Conservation (phyloP, 2,797 vertebrate genomes). For the Manis javanica region DNA sequence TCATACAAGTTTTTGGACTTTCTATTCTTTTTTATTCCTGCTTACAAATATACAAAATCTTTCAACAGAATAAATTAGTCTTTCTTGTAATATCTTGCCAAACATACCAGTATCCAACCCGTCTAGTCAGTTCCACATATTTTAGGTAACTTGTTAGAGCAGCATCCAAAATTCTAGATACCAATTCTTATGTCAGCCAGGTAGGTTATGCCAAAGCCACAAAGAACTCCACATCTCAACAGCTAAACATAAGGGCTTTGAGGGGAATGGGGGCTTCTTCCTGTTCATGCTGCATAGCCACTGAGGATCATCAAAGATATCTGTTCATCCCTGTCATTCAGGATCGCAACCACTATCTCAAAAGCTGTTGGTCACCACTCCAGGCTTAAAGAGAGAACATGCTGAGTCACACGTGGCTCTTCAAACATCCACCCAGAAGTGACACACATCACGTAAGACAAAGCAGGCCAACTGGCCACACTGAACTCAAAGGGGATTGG, state of each 20-base stretch:
- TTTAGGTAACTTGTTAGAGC: slow-evolving; percentile 11
- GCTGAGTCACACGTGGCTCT: neutral
- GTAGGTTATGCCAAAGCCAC: neutral
- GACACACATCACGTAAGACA: neutral
- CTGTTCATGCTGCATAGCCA: neutral
- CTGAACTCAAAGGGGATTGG: neutral
- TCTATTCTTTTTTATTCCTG: neutral
- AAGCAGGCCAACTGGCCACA: neutral
- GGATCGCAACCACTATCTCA: neutral
- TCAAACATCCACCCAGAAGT: neutral
- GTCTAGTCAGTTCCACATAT: neutral
- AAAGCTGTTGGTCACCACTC: neutral
- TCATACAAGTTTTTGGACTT: neutral
- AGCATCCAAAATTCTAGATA: neutral
- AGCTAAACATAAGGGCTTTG: fast-evolving
- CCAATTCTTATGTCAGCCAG: neutral
- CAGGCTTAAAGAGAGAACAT: neutral
- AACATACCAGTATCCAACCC: neutral
- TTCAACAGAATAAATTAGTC: neutral
- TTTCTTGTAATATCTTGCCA: neutral
- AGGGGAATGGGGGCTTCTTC: neutral
- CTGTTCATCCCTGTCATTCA: neutral
- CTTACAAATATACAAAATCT: slow-evolving; percentile 14
- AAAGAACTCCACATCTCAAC: neutral
- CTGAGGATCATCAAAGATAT: neutral